These are phyloP conservation scores for Syrrhaptes paradoxus DNA, from an alignment of 2,113 vertebrate genomes.

Conservation along the genomic window DNA sequence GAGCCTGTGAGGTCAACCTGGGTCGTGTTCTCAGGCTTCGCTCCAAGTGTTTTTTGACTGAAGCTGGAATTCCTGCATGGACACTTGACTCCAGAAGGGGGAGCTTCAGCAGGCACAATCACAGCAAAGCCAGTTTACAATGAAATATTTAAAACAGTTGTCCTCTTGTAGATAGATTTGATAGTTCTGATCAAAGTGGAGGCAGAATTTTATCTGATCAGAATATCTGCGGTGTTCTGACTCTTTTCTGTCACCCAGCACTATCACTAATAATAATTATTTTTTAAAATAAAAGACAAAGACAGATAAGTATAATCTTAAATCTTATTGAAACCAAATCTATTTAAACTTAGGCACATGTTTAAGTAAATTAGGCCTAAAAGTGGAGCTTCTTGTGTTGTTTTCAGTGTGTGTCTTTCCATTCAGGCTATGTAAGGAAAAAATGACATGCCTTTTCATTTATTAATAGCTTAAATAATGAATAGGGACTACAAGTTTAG, in stretches of 20 bases:
- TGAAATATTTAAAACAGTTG: neutral
- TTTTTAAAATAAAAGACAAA: neutral
- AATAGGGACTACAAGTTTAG: neutral
- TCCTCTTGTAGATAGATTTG: neutral
- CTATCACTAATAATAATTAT: neutral
- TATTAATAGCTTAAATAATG: slow-evolving; percentile 13
- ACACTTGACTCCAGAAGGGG: slow-evolving; percentile 39
- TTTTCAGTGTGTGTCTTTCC: neutral
- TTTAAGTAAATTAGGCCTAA: neutral
- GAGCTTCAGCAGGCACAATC: slow-evolving; percentile 28
- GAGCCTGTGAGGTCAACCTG: neutral
- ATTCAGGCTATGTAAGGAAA: neutral
- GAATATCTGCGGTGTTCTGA: neutral
- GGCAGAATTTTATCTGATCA: neutral
- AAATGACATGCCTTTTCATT: fast-evolving
- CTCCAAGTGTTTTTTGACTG: neutral
- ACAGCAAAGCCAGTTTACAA: neutral
- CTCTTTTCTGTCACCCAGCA: neutral
- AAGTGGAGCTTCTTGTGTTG: neutral
- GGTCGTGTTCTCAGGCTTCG: neutral
- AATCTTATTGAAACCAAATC: neutral
- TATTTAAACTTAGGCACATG: neutral
- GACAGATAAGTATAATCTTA: neutral
- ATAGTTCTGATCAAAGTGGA: neutral
- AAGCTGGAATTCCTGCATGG: neutral